Evolutionary conservation across 2,113 vertebrate genomes (phyloP).

Genomic region (Albula glossodonta): DNA sequence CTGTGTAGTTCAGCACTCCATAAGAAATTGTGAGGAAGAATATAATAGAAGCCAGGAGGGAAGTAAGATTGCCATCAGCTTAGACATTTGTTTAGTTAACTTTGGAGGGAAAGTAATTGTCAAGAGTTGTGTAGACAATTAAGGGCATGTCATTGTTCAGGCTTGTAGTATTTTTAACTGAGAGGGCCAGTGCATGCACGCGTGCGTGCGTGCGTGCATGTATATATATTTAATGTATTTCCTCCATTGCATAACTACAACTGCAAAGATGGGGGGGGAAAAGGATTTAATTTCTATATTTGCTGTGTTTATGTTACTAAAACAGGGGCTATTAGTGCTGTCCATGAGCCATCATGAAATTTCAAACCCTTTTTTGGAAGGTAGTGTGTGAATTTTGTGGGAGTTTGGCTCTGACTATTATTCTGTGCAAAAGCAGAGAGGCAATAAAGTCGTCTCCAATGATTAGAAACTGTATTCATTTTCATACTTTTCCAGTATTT

Average conservation of each 20-base stretch:
- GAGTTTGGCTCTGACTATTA: background rate
- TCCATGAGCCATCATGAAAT: background rate
- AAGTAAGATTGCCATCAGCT: constrained; percentile 67
- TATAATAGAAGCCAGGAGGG: constrained; percentile 48
- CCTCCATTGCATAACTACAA: constrained; percentile 29
- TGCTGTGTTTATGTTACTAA: constrained; percentile 54
- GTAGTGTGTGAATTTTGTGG: background rate
- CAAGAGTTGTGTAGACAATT: constrained; percentile 50
- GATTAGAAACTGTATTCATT: background rate
- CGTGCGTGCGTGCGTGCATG: background rate
- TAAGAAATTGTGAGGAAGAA: constrained; percentile 42
- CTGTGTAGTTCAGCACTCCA: constrained; percentile 48
- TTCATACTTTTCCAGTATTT: background rate
- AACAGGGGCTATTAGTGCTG: constrained; percentile 17
- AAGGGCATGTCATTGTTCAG: constrained; percentile 42
- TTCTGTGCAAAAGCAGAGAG: background rate
- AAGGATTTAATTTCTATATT: constrained; percentile 27
- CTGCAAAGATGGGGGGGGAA: constrained; percentile 24
- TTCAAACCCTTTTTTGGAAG: background rate
- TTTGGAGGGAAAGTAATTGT: constrained; percentile 63
- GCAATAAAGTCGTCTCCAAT: constrained; percentile 55
- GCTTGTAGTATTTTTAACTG: constrained; percentile 42
- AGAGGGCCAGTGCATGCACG: constrained; percentile 8
- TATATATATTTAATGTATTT: constrained; percentile 55
- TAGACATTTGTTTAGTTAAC: constrained; percentile 61